Percentiles rank a stretch among this genome's conserved stretches.
Evolutionary conservation across 2,888 invertebrate species (phyloP).

Genomic region (Erannis defoliaria): DNA sequence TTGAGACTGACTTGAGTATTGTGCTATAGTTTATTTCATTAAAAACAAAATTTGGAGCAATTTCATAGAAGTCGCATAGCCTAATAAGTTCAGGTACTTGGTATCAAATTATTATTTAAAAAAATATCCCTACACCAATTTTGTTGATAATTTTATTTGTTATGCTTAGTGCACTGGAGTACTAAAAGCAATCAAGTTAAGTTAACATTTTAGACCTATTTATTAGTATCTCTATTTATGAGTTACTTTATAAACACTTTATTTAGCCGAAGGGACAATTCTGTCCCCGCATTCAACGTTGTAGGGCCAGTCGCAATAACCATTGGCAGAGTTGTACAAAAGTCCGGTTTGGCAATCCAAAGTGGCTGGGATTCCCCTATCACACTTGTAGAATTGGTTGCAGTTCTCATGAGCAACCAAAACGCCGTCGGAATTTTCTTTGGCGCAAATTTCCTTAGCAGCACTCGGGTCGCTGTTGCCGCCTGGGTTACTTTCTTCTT

Average conservation of each 20-base stretch:
- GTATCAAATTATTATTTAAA: neutral
- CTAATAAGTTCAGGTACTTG: constrained; percentile 12
- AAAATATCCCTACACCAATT: constrained; percentile 2
- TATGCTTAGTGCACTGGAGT: neutral
- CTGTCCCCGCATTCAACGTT: constrained; percentile 41
- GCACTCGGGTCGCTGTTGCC: constrained; percentile 33
- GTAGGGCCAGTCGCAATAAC: constrained; percentile 43
- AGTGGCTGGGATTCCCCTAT: constrained; percentile 25
- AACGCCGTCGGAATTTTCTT: constrained; percentile 28
- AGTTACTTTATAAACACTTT: neutral
- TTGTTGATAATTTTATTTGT: neutral
- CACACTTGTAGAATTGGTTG: constrained; percentile 43
- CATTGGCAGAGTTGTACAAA: constrained; percentile 30
- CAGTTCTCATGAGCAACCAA: constrained; percentile 45
- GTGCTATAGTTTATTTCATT: constrained; percentile 9
- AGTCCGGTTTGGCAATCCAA: constrained; percentile 36
- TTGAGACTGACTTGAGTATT: too few species aligned
- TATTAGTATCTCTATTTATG: too few species aligned
- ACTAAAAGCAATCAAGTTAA: neutral
- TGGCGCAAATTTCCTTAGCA: constrained; percentile 35
- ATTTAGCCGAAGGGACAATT: constrained; percentile 5
- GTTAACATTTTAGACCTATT: too few species aligned
- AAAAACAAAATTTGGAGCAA: constrained; percentile 7
- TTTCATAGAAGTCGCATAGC: neutral
- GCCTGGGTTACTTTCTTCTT: constrained; percentile 9